phyloP scores from a whole-genome alignment of 2,888 invertebrate species.

The Lingula anatina region DNA sequence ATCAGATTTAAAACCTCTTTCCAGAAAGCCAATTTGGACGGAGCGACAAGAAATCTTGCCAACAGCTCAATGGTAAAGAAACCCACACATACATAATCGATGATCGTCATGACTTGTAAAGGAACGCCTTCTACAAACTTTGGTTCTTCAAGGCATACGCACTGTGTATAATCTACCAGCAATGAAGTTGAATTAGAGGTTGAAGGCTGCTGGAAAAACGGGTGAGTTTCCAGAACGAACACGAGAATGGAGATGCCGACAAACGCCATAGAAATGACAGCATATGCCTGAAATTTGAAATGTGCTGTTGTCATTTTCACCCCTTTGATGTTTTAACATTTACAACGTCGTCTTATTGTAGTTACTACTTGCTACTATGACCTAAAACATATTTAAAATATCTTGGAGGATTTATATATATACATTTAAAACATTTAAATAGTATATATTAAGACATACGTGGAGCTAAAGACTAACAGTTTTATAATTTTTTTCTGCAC shows the following conservation, averaged over 20 bases:
- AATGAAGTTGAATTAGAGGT: not conserved
- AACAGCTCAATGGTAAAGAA: constrained; percentile 42
- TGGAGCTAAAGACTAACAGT: too few relatives aligned
- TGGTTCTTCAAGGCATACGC: not conserved
- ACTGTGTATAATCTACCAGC: not conserved
- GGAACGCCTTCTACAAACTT: constrained; percentile 12
- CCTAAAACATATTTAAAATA: too few relatives aligned
- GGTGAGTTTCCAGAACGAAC: constrained; percentile 46
- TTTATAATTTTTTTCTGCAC: too few relatives aligned
- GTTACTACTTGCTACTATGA: too few relatives aligned
- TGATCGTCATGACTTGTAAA: constrained; percentile 31
- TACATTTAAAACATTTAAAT: too few relatives aligned
- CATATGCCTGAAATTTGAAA: constrained; percentile 43
- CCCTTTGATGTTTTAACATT: too few relatives aligned
- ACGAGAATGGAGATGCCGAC: constrained; percentile 42
- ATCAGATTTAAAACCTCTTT: constrained; percentile 41
- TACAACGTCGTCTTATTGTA: not conserved
- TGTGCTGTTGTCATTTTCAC: too few relatives aligned
- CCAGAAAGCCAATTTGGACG: constrained; percentile 31
- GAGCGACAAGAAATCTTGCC: constrained; percentile 28
- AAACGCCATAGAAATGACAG: constrained; percentile 45
- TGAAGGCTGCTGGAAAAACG: constrained; percentile 31
- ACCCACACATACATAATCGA: constrained; percentile 39
- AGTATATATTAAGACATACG: too few relatives aligned
- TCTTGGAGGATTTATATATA: too few relatives aligned